Evolutionary conservation across 2,888 invertebrate species (phyloP).

Genomic region (Rhagonycha lutea): DNA sequence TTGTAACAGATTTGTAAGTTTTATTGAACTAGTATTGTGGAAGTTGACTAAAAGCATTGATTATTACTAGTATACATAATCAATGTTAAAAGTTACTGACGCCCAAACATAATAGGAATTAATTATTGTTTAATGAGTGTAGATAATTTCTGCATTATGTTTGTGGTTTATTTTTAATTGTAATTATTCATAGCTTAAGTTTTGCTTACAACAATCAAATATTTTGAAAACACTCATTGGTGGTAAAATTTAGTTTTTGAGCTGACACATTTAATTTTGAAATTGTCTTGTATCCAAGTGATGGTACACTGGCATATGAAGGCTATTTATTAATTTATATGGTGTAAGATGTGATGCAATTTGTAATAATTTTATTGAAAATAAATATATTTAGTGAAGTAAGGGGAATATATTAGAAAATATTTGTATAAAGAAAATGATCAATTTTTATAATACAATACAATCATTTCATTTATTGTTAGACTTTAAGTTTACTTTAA

Average conservation of each 20-base stretch:
- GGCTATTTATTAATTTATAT: background rate
- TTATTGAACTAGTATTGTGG: background rate
- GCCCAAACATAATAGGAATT: background rate
- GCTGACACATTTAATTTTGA: background rate
- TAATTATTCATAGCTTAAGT: background rate
- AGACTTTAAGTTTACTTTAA: conserved; percentile 11
- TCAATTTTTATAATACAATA: background rate
- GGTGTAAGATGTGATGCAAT: background rate
- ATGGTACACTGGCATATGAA: background rate
- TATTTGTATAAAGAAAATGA: background rate
- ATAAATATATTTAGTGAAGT: background rate
- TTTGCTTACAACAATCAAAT: background rate
- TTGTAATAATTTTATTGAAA: background rate
- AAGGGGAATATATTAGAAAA: background rate
- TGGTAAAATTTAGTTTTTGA: background rate
- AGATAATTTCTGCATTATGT: background rate
- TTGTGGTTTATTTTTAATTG: background rate
- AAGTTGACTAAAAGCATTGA: background rate
- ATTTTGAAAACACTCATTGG: background rate
- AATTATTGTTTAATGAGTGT: background rate
- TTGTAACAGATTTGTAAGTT: background rate
- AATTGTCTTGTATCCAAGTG: background rate
- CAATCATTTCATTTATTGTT: background rate
- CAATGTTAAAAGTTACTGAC: background rate
- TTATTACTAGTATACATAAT: too few relatives aligned